A percentile compares a stretch with the other conserved stretches of the same genome.
phyloP scores from a whole-genome alignment of 1,140 invertebrate genomes.

The Megathymus violae region DNA sequence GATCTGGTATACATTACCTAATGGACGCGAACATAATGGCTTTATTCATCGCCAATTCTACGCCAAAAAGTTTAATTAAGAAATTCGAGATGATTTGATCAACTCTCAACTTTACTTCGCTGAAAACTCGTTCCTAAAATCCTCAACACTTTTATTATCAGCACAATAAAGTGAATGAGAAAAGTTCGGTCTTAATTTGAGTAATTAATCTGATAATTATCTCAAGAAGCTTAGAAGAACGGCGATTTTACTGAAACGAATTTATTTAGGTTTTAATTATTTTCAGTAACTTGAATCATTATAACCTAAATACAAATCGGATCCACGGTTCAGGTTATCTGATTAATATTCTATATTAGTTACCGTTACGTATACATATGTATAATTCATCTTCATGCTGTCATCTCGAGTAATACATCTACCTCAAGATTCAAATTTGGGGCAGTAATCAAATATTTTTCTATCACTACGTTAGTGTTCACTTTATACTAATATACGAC shows the following conservation, averaged over 20 bases:
- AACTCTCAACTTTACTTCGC: constrained; percentile 7
- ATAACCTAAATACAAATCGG: neutral
- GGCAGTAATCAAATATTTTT: too few species aligned
- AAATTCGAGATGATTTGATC: neutral
- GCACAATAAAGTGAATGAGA: constrained; percentile 13
- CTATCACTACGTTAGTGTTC: too few species aligned
- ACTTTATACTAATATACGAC: too few species aligned
- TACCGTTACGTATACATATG: too few species aligned
- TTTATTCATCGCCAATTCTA: neutral
- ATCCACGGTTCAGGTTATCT: too few species aligned
- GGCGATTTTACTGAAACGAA: constrained; percentile 15
- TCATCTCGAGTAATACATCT: too few species aligned
- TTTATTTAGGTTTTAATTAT: constrained; percentile 12
- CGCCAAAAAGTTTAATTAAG: constrained; percentile 1
- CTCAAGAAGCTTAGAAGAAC: constrained; percentile 11
- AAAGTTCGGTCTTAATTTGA: constrained; percentile 16
- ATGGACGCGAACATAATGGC: too few species aligned
- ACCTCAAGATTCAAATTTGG: too few species aligned
- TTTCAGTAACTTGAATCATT: neutral
- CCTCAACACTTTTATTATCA: constrained; percentile 12
- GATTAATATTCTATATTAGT: too few species aligned
- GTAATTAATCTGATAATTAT: constrained; percentile 37
- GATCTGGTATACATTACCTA: too few species aligned
- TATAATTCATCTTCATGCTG: too few species aligned
- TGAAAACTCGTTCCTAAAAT: neutral